Base-by-base conservation (phyloP, 1,140 invertebrate genomes). In the Pteromalus puparum region DNA sequence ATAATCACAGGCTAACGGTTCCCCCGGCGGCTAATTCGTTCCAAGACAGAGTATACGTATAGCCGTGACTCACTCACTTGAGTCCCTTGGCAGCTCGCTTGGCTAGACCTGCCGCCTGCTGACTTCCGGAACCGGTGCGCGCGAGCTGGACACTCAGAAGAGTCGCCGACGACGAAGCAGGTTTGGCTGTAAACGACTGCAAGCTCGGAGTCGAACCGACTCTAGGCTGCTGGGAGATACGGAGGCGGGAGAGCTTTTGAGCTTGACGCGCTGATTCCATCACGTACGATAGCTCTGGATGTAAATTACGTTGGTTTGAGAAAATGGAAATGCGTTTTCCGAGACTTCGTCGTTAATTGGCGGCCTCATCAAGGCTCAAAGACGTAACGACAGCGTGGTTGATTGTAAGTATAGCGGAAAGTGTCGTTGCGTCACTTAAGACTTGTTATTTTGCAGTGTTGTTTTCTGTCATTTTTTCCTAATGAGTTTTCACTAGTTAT, bases 241-340 rank as follows among this genome's bases (percentile, higher is more conserved):
- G 79, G 0, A 86, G 2, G 30, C 84, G 86, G 42, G 0, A 1
- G 10, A 81, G 1, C 7, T 85, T 90, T 21, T 74, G 83, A 1
- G 68, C 61, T 26, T 30, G 75, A 6, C 30, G 53, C 1, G 53
- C 81, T 73, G 26, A 7, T 18, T 10, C 86, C 80, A 42, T 2
- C 7, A 28, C 21, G 81, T 48, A 18, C 34, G 78, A 34, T 24
- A 75, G 26, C 28, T 85, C 83, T 85, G 26, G 5, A 28, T 30
- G 21, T 13, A 30, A 6, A 28, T 13, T 28, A 26, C 30, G 24
- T 12, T n/a, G 9, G 24, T 70, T 70, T 70, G 9, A 30, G 24
- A 30, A 10, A 70, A 70, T 70, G 24, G 15, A 28, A 70, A 70
- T 26, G 26, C 18, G 3, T 74, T 34, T 34, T 38, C 18, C 10